These are phyloP conservation scores for Gambelia wislizenii DNA, from an alignment of 2,797 vertebrate species.

Conservation along the genomic window DNA sequence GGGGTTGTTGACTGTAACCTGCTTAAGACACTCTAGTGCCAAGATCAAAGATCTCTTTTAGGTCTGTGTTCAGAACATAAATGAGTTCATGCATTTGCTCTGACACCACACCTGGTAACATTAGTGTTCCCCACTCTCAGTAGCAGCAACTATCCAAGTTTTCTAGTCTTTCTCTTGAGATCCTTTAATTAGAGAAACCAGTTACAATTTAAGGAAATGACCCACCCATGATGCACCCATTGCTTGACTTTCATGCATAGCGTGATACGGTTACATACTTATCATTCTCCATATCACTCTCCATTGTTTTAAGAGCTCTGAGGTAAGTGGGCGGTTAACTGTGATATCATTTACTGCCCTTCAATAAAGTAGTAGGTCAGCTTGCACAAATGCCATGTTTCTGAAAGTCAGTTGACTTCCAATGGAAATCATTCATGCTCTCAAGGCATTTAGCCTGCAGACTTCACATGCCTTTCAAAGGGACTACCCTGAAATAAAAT, in stretches of 20 bases:
- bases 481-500: not conserved
- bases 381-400: not conserved
- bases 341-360: not conserved
- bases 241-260: not conserved
- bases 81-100: no score
- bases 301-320: not conserved
- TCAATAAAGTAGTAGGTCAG: not conserved
- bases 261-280: not conserved
- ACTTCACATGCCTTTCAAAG: not conserved
- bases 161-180: not conserved
- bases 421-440: not conserved
- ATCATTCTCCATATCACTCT: not conserved
- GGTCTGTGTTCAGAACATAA: no score
- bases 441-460: not conserved
- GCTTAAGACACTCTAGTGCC: no score
- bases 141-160: not conserved
- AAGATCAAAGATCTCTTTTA: no score
- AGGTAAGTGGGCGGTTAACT: not conserved
- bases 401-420: not conserved
- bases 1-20: no score
- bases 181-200: not conserved
- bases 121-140: not conserved
- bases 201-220: not conserved
- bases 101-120: no score
- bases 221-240: not conserved